Conservation (phyloP, 2,888 invertebrate genomes). For the Drosophila kanekoi region DNA sequence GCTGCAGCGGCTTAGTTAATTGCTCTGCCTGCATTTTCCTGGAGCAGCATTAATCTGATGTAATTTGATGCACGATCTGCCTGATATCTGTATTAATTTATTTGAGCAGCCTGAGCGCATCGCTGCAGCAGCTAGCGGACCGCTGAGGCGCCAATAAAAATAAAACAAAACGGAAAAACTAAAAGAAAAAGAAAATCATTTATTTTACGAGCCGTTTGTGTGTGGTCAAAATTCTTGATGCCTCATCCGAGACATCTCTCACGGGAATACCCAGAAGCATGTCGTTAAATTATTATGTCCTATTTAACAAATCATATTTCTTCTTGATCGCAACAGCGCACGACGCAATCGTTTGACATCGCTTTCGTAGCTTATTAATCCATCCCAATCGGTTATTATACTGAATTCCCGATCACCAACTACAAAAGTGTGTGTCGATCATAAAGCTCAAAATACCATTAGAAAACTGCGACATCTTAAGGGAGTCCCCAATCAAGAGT, state of each 20-base stretch:
- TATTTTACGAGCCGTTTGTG: slow-evolving; percentile 56
- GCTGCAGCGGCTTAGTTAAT: slow-evolving; percentile 37
- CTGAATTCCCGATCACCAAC: too few species aligned
- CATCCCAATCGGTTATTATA: not conserved
- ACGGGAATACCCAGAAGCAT: slow-evolving; percentile 61
- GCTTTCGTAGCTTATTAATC: slow-evolving; percentile 24
- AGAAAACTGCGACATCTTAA: slow-evolving; percentile 2
- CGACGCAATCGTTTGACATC: slow-evolving; percentile 67
- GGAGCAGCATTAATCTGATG: slow-evolving; percentile 36
- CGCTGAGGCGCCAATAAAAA: slow-evolving; percentile 27
- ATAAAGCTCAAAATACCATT: slow-evolving; percentile 33
- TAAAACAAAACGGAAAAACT: slow-evolving; percentile 11
- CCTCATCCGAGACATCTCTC: slow-evolving; percentile 30
- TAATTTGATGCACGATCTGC: slow-evolving; percentile 60
- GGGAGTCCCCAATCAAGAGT: not conserved
- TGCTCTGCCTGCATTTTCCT: slow-evolving; percentile 35
- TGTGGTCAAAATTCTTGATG: slow-evolving; percentile 49
- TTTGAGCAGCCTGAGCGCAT: slow-evolving; percentile 46
- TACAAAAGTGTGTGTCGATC: slow-evolving; percentile 29
- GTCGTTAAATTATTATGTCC: slow-evolving; percentile 72
- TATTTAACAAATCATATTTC: slow-evolving; percentile 75
- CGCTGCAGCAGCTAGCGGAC: slow-evolving; percentile 3
- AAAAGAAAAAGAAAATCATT: slow-evolving; percentile 24
- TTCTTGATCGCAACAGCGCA: slow-evolving; percentile 54
- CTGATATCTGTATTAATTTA: slow-evolving; percentile 73